These are phyloP conservation scores for Vannuccia rotundouncinata DNA, from an alignment of 2,888 invertebrate species.

Conservation along the genomic window DNA sequence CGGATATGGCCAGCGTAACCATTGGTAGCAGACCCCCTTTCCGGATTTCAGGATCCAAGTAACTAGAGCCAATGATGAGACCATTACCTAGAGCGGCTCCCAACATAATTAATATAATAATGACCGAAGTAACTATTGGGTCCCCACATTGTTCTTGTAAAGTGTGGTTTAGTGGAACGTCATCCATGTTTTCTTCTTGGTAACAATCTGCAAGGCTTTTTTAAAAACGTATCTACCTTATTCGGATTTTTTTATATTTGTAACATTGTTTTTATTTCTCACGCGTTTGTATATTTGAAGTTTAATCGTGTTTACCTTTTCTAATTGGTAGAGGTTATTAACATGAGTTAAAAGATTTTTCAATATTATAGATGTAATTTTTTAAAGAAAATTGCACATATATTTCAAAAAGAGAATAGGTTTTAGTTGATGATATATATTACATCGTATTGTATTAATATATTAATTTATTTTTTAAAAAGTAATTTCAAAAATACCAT, in stretches of 20 bases:
- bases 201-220: not conserved
- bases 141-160: not conserved
- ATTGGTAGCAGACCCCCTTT: slow-evolving; percentile 34
- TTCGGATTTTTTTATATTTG: not conserved
- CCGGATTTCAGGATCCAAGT: slow-evolving; percentile 23
- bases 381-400: too few species aligned
- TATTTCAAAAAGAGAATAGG: too few species aligned
- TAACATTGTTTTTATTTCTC: not conserved
- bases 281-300: too few species aligned
- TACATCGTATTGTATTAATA: too few species aligned
- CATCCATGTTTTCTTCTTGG: not conserved
- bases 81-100: not conserved
- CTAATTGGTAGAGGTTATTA: too few species aligned
- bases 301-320: too few species aligned
- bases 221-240: not conserved
- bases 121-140: not conserved
- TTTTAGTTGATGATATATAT: too few species aligned
- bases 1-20: slow-evolving; percentile 21
- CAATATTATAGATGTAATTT: too few species aligned
- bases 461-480: too few species aligned
- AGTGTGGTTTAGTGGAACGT: not conserved
- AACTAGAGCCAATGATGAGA: not conserved
- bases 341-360: too few species aligned
- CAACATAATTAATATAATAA: not conserved
- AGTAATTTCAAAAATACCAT: too few species aligned